A percentile compares a stretch with the other conserved stretches of the same genome.
These are phyloP conservation scores for Porites cylindrica DNA, from an alignment of 92 coral and sea anemone genomes.

Conservation along the genomic window DNA sequence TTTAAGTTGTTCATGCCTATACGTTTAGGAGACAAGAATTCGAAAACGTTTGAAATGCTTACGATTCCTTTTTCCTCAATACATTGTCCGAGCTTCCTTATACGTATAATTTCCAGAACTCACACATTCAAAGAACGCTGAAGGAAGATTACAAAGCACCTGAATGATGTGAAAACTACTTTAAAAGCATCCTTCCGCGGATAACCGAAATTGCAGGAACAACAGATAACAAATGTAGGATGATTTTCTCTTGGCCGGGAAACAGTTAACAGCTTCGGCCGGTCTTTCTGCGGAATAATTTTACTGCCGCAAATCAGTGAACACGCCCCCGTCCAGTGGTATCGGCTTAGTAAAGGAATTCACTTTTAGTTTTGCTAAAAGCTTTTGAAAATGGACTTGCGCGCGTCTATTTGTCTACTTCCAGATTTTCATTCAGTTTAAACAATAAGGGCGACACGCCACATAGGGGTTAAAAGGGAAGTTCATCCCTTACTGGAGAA, in stretches of 20 bases:
- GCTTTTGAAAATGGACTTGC: background rate
- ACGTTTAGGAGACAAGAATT: background rate
- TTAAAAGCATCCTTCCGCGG: conserved; percentile 37
- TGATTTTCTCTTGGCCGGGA: background rate
- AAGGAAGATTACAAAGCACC: background rate
- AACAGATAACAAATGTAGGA: conserved; percentile 27
- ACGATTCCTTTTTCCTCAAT: background rate
- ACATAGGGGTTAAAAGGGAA: conserved; percentile 6
- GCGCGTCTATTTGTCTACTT: conserved; percentile 9
- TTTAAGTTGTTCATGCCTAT: background rate
- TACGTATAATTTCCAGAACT: background rate
- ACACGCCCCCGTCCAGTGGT: background rate
- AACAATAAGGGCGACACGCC: background rate
- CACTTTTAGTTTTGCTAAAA: background rate
- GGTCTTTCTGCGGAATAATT: background rate
- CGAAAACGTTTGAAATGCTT: no score
- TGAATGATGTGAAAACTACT: conserved; percentile 2
- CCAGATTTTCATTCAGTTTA: background rate
- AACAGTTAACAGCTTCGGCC: background rate
- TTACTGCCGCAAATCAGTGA: background rate
- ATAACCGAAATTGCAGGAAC: conserved; percentile 22
- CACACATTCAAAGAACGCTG: background rate
- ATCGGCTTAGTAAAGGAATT: conserved; percentile 20
- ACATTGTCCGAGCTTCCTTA: background rate
- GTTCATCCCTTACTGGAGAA: conserved; percentile 1